Conservation (phyloP, 2,113 vertebrate species). For the Equus przewalskii region DNA sequence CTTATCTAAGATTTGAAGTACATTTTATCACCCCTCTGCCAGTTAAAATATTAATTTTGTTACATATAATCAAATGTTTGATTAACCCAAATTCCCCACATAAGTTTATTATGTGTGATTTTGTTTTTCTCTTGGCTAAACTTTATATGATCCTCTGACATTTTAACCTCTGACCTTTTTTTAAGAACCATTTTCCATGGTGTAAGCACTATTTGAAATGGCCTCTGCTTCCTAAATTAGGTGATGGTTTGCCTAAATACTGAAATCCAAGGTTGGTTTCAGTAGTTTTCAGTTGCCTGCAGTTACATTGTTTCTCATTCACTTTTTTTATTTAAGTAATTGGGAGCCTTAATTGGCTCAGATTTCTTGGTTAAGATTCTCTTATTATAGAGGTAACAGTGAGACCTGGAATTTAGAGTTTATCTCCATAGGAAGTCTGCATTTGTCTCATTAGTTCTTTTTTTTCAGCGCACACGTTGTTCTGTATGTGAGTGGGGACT, state of each 20-base stretch:
- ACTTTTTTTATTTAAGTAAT: not conserved
- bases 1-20: not conserved
- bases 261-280: constrained; percentile 6
- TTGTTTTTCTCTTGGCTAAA: constrained; percentile 16
- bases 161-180: constrained; percentile 4
- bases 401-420: constrained; percentile 13
- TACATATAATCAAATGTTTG: constrained; percentile 13
- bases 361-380: constrained; percentile 54
- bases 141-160: not conserved
- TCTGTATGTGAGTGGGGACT: not conserved
- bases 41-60: constrained; percentile 27
- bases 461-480: not conserved
- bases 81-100: not conserved
- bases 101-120: not conserved
- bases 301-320: not conserved
- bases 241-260: not conserved
- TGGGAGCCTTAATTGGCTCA: not conserved
- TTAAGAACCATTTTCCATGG: not conserved
- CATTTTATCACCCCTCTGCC: not conserved
- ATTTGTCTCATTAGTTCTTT: constrained; percentile 29
- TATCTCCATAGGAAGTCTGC: not conserved
- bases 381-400: not conserved
- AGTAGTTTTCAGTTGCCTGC: not conserved
- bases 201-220: constrained; percentile 13
- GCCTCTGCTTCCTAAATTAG: not conserved